A percentile compares a stretch with the other conserved stretches of the same genome.
Conservation (phyloP, 2,797 vertebrate genomes). For the Cetoscarus ocellatus region DNA sequence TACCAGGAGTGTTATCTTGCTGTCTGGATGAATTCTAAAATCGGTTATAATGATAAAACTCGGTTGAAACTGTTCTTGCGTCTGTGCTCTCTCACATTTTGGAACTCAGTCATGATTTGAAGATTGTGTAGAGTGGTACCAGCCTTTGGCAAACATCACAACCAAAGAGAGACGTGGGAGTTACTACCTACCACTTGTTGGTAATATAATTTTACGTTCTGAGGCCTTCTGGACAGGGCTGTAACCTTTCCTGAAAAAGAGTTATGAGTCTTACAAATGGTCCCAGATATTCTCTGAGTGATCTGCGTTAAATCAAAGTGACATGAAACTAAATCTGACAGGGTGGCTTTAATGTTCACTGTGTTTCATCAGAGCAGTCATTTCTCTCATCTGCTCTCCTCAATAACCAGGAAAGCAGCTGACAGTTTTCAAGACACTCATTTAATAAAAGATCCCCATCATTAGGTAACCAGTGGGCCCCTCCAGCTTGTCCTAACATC, state of each 20-base stretch:
- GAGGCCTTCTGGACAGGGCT: not conserved
- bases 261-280: not conserved
- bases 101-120: too few relatives aligned
- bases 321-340: conserved; percentile 15
- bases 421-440: conserved; percentile 14
- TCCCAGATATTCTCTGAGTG: conserved; percentile 14
- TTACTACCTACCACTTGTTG: not conserved
- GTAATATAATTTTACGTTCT: not conserved
- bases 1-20: too few relatives aligned
- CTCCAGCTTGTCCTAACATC: conserved; percentile 3
- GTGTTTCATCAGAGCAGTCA: conserved; percentile 34
- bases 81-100: too few relatives aligned
- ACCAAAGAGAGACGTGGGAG: not conserved
- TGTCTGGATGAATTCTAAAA: too few relatives aligned
- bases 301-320: conserved; percentile 24
- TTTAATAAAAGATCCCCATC: conserved; percentile 11
- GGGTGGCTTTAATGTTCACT: conserved; percentile 29
- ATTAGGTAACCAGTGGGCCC: conserved; percentile 33
- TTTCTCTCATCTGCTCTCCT: conserved; percentile 22
- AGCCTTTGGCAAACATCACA: not conserved
- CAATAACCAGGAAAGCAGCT: conserved; percentile 11
- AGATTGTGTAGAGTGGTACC: too few relatives aligned
- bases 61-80: too few relatives aligned
- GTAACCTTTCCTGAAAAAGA: conserved; percentile 7
- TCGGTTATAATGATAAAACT: too few relatives aligned